These are phyloP conservation scores for Cheilosia vulpina DNA, from an alignment of 2,888 invertebrate species.

Conservation along the genomic window DNA sequence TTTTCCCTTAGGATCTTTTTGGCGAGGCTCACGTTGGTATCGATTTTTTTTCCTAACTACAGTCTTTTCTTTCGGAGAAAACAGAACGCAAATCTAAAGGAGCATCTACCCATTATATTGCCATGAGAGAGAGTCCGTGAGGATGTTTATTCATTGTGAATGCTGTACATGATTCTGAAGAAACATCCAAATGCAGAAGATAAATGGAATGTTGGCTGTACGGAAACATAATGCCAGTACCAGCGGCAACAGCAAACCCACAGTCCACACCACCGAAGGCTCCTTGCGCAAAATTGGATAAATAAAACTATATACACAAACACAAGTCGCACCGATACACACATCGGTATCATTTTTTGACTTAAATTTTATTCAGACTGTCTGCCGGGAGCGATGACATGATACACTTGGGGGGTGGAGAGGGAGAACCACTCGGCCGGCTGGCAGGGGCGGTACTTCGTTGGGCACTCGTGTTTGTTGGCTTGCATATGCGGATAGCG, in stretches of 20 bases:
- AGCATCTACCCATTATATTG: slow-evolving; percentile 20
- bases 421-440: background rate
- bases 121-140: slow-evolving; percentile 35
- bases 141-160: slow-evolving; percentile 58
- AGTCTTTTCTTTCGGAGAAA: slow-evolving; percentile 5
- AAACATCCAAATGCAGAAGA: slow-evolving; percentile 66
- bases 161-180: slow-evolving; percentile 58
- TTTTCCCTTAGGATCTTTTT: slow-evolving; percentile 46
- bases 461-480: background rate
- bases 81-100: slow-evolving; percentile 27
- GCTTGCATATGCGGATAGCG: slow-evolving; percentile 19
- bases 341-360: slow-evolving; percentile 29
- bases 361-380: slow-evolving; percentile 55
- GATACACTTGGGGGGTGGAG: slow-evolving; percentile 6
- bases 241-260: background rate
- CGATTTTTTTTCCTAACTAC: slow-evolving; percentile 31
- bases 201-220: slow-evolving; percentile 56
- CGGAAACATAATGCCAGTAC: slow-evolving; percentile 42
- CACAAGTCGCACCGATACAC: slow-evolving; percentile 2
- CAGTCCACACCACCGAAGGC: slow-evolving; percentile 1
- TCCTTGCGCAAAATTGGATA: slow-evolving; percentile 49
- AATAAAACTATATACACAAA: slow-evolving; percentile 50
- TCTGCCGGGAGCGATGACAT: slow-evolving; percentile 58
- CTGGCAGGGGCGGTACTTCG: background rate
- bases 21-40: slow-evolving; percentile 40